A percentile compares a stretch with the other conserved stretches of the same genome.
Evolutionary conservation across 2,888 invertebrate genomes (phyloP).

Genomic region (Tiphia femorata): DNA sequence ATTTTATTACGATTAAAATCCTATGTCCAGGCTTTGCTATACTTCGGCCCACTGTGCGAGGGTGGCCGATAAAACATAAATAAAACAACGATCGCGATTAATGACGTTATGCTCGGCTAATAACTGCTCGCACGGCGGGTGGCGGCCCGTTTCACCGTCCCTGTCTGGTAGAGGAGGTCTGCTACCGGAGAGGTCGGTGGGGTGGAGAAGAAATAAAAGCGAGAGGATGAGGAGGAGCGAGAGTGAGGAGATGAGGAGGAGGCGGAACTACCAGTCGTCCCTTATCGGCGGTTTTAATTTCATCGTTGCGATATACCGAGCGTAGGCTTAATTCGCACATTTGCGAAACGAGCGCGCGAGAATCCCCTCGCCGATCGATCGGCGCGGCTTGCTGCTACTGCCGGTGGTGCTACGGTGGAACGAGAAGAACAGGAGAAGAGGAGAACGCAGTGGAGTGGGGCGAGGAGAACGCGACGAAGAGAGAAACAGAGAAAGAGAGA

Average conservation of each 20-base stretch:
- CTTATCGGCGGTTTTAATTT: slow-evolving; percentile 25
- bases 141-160: slow-evolving; percentile 2
- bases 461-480: not conserved
- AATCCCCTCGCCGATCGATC: too few species aligned
- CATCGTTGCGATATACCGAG: slow-evolving; percentile 11
- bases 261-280: slow-evolving; percentile 1
- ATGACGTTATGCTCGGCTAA: slow-evolving; percentile 24
- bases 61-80: not conserved
- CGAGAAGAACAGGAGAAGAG: too few species aligned
- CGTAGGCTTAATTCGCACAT: slow-evolving; percentile 23
- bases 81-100: slow-evolving; percentile 25
- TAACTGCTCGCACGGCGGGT: slow-evolving; percentile 17
- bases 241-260: not conserved
- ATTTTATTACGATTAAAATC: too few species aligned
- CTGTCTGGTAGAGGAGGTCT: too few species aligned
- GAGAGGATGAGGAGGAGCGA: not conserved
- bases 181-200: not conserved
- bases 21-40: too few species aligned
- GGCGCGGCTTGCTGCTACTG: too few species aligned
- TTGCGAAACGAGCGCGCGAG: slow-evolving; percentile 19
- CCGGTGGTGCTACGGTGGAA: too few species aligned
- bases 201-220: not conserved
- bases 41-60: too few species aligned
- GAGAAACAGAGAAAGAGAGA: not conserved
- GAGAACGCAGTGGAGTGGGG: not conserved